Evolutionary conservation across 2,888 invertebrate genomes (phyloP), one percentile per base, ranked within the genome.

Genomic region (Drosophila longiperda): DNA sequence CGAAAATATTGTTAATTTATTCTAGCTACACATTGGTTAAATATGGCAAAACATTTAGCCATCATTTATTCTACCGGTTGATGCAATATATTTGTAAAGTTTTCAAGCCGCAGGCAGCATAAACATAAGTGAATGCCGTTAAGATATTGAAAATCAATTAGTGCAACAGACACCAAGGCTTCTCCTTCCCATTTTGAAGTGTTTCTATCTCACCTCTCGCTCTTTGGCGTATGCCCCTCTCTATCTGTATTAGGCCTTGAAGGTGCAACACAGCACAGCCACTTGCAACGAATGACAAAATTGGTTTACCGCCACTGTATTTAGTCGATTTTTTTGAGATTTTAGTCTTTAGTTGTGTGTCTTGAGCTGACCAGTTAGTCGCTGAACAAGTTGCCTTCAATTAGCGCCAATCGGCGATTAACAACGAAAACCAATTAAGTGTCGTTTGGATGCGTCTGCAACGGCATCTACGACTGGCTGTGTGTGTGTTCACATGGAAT

Each of bases 381-480:
- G 70, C 72, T 70, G 77, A 77, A 75, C 89, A 83, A 82, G 89
- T 89, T 85, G 83, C 61, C 78, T 75, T 88, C 90, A 87, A 87
- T 87, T 87, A 87, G 89, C 90, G 82, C 82, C 89, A 87, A 87
- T 87, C 90, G 80, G 34, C 53, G 76, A 57, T 55, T 68, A 90
- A 88, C 90, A 87, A 77, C 90, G 89, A 87, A 87, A 88, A 82
- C 66, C 87, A 87, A 87, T 87, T 87, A 87, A 90, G 82, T 86
- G 82, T 73, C 81, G 76, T 76, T 75, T 48, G 55, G 52, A 58
- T 40, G 66, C 58, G 67, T 72, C 59, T 54, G 38, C 69, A 60
- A 68, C 49, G 58, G 69, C 66, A 52, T 32, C 66, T 48, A 48
- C 59, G 36, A 12, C 42, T 60, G 54, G 11, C 36, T 36, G 17